Base-by-base conservation (phyloP, 2,797 vertebrate species). In the Propithecus deckenii region DNA sequence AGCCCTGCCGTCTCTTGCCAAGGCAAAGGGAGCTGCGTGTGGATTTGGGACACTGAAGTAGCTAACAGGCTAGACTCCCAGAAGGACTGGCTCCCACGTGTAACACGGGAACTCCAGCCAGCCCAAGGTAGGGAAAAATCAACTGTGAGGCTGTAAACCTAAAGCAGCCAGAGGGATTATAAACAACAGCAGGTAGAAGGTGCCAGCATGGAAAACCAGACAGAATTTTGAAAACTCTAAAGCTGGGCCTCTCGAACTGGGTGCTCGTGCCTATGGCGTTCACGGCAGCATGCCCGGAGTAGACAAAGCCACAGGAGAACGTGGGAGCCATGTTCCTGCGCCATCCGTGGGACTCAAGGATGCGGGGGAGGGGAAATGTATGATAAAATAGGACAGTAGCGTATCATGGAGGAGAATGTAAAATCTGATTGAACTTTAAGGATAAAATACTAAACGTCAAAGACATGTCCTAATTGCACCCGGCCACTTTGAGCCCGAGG, bases 281-380 rank as follows among this genome's bases (percentile, higher is more conserved):
- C 15, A 5, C 0, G 80, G 91, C 50, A 32, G 61, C 1, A 0
- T 20, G 89, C 65, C 41, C 61, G 55, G 57, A 46, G 35, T 30
- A 86, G 67, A 41, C 43, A 89, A 52, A 55, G 69, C 14, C 81
- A 67, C 18, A 7, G 38, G 20, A 48, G n/a, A 38, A 57, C n/a
- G 32, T 0, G 15, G 46, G 71, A 2, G 10, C n/a, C 12, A 8
- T 12, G 32, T 35, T 35, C 72, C 46, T 2, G 1, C 0, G 15
- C n/a, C 32, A 67, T 10, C 10, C 4, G 25, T 2, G 5, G 35
- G 28, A 52, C 23, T 67, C 41, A 28, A 38, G 30, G 59, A n/a
- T 2, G 46, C 20, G 11, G 11, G 9, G 5, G 5, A 18, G 15
- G 15, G 15, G 41, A 23, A 32, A 67, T 8, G 0, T 4, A 8